Base-by-base conservation (phyloP, 2,888 invertebrate species). In the Matsumyia berberina region DNA sequence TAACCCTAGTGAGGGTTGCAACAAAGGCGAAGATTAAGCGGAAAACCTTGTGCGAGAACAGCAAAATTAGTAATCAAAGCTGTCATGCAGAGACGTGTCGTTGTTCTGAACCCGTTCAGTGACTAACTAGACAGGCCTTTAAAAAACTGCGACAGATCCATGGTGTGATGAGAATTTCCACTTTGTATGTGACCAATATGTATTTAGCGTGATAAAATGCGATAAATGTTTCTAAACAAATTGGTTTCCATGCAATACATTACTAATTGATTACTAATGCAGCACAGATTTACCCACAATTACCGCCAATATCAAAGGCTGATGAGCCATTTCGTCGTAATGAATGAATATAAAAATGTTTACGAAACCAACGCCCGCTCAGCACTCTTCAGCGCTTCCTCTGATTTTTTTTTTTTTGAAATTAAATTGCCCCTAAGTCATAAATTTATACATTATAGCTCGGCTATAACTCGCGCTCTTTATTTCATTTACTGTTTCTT, bases 391-490 rank as follows among this genome's bases (percentile, higher is more conserved):
- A 29, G 15, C 49, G 39, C 35, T 37, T 49, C 24, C 37, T 42
- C 24, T 39, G 31, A 55, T 51, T 72, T 51, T 31, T 24, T n/a
- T 42, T 51, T 72, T 51, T 31, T 24, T n/a, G 53, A 19, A 5
- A 73, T 42, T 31, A 60, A 60, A 60, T 42, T 39, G 60, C 49
- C 29, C 46, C 37, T 2, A 51, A 33, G 19, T 72, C 42, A 60
- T 53, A 33, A 58, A 42, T 49, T 39, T 33, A 58, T 42, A 19
- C 15, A 24, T 44, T 53, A 24, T 42, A 15, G 9, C 35, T 69
- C 44, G 33, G 12, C 31, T 42, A 39, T 19, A 31, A 7, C 3
- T n/a, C 7, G 15, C 12, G 11, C 33, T 31, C 9, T 24, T 51
- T n/a, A 12, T 37, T 29, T 29, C 9, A 9, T 49, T 51, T 62